Evolutionary conservation across 2,797 vertebrate genomes (phyloP), one percentile per base, ranked within the genome.

Genomic region (Pseudomugil gertrudae): DNA sequence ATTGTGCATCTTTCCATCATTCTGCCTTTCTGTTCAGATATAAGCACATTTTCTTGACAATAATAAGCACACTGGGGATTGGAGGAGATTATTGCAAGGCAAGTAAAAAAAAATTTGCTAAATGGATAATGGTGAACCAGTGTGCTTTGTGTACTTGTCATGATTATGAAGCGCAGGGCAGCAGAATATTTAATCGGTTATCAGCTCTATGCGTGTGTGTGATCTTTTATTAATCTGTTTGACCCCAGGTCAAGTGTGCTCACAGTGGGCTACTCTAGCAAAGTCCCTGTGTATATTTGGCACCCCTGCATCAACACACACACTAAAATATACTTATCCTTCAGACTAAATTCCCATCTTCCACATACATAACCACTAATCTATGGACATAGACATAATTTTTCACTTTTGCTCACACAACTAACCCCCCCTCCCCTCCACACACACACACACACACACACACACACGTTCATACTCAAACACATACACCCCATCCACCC

Each of bases 211-310:
- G 92, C 92, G 85, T 92, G 93, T 92, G 93, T 92, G 93, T 93
- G 93, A 96, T 96, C 95, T 95, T 93, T 94, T 96, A 96, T 97
- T 96, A 96, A 98, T 97, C 95, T 93, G 90, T 96, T 95, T 97
- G 96, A 98, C 96, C 95, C 90, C 94, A 95, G 96, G 95, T 97
- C 90, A 94, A 95, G 92, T 93, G 90, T 91, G 92, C 91, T 94
- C 93, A 90, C 93, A 91, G 91, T 76, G 87, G 91, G 92, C 90
- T 95, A 95, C 95, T 97, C 91, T 93, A 95, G 95, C 95, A 94
- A 92, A 77, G 89, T 93, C 94, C 93, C 92, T 94, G 94, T 95
- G 94, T 95, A 93, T 93, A 82, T 90, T 88, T 93, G 94, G 95
- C 93, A 94, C 93, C 92, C 93, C 90, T 91, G 90, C 93, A 93